Evolutionary conservation across 2,797 vertebrate genomes (phyloP), one percentile per base, ranked within the genome.

Genomic region (Tapirus indicus): DNA sequence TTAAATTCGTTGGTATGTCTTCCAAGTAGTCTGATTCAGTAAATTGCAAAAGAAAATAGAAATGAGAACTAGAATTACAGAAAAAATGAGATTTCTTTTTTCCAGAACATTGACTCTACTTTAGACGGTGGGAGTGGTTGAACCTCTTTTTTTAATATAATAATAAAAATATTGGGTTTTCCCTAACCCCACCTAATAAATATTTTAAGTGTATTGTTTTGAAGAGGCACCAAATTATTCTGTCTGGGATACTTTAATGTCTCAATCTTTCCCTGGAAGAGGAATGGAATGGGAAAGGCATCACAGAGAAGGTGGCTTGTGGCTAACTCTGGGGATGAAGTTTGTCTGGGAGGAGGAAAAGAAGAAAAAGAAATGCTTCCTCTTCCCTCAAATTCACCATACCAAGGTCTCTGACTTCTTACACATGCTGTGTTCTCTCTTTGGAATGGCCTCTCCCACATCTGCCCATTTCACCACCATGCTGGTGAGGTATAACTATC

Each of bases 31-130:
- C 93, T 96, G 97, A 97, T 97, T 96, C 91, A 98, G 95, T 97
- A 97, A 97, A 97, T 89, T 97, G 96, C 96, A 97, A 96, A 98
- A 93, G 88, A 98, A 97, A 96, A 97, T 84, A 93, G 91, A 95
- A 96, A 96, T 38, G 58, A 97, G 96, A 94, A 87, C 54, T 96
- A 96, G 80, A 94, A 90, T 96, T 86, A 97, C 29, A 80, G 68
- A 96, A 94, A 52, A 97, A 96, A 82, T 52, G 47, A 95, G 74
- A 71, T 96, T 95, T 47, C 64, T 96, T 96, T 97, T 91, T 79
- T 47, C 85, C 88, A 96, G 62, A 91, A 86, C 75, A 32, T 82
- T 78, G 62, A 95, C 29, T 96, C 54, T 80, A 68, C 20, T 77
- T 88, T 71, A 82, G 17, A 16, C 29, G 49, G 68, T 60, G 52